These are phyloP conservation scores for Chrysaora quinquecirrha DNA, from an alignment of 30 jellyfish, hydroid and myxozoan species.

Conservation along the genomic window DNA sequence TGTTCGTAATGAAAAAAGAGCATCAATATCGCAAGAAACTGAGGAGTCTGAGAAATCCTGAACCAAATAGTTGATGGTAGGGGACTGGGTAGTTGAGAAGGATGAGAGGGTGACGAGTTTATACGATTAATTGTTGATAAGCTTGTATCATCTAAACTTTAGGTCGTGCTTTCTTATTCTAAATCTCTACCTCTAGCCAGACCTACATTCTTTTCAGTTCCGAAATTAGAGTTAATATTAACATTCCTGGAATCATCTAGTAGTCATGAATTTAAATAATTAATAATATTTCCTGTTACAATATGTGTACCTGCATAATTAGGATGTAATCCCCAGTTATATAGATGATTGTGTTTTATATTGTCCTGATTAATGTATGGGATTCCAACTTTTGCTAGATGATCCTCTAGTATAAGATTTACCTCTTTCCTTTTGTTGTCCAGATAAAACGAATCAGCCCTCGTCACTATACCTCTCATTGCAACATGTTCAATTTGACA, in stretches of 20 bases:
- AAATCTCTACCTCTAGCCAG: not conserved
- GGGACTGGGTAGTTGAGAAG: not conserved
- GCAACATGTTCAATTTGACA: conserved; percentile 41
- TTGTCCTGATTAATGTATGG: conserved; percentile 31
- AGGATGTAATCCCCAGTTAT: conserved; percentile 4
- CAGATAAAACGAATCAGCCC: conserved; percentile 9
- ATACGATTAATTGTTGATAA: not conserved
- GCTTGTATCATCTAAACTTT: not conserved
- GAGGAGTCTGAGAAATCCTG: conserved; percentile 7
- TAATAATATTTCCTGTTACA: not conserved
- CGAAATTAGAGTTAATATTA: not conserved
- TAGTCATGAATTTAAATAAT: not conserved
- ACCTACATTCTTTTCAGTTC: not conserved
- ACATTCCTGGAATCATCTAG: not conserved
- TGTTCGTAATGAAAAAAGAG: not conserved
- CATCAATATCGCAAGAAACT: conserved; percentile 13
- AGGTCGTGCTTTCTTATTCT: not conserved
- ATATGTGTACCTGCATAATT: not conserved
- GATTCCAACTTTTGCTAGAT: conserved; percentile 23
- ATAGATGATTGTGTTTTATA: conserved; percentile 3
- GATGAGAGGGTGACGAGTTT: not conserved
- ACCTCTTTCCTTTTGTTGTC: conserved; percentile 22
- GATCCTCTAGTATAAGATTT: conserved; percentile 15
- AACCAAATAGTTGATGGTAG: not conserved
- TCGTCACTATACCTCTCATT: conserved; percentile 9